Evolutionary conservation across 1,140 invertebrate species (phyloP).

Genomic region (Drosophila grimshawi): DNA sequence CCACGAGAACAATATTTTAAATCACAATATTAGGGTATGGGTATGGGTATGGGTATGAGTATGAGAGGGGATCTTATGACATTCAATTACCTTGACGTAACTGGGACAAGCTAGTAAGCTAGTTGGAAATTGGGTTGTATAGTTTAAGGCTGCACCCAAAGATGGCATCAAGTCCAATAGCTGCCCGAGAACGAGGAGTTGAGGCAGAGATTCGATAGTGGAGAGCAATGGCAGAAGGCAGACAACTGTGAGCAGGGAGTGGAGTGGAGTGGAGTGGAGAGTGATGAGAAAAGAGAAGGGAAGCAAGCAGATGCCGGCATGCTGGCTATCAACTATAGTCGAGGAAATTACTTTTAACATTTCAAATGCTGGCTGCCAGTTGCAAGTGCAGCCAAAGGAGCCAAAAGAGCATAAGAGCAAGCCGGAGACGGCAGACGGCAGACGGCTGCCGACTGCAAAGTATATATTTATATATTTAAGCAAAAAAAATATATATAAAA

Average conservation of each 20-base stretch:
- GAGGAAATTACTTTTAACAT: constrained; percentile 81
- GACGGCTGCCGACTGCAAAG: constrained; percentile 48
- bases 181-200: too few relatives aligned
- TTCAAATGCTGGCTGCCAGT: constrained; percentile 59
- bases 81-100: constrained; percentile 49
- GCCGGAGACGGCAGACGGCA: constrained; percentile 30
- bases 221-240: constrained; percentile 19
- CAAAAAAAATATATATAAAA: constrained; percentile 2
- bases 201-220: neutral
- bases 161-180: too few relatives aligned
- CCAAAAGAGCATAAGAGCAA: neutral
- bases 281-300: too few relatives aligned
- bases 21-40: constrained; percentile 17
- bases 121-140: constrained; percentile 73
- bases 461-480: constrained; percentile 65
- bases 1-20: constrained; percentile 20
- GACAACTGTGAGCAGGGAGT: neutral
- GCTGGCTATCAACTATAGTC: constrained; percentile 72
- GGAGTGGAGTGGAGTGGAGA: neutral
- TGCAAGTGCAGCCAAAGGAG: neutral
- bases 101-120: constrained; percentile 56
- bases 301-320: constrained; percentile 30
- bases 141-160: constrained; percentile 55
- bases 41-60: neutral
- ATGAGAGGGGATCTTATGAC: constrained; percentile 7